Evolutionary conservation across 2,113 vertebrate species (phyloP), one percentile per base, ranked within the genome.

Genomic region (Gila orcuttii): DNA sequence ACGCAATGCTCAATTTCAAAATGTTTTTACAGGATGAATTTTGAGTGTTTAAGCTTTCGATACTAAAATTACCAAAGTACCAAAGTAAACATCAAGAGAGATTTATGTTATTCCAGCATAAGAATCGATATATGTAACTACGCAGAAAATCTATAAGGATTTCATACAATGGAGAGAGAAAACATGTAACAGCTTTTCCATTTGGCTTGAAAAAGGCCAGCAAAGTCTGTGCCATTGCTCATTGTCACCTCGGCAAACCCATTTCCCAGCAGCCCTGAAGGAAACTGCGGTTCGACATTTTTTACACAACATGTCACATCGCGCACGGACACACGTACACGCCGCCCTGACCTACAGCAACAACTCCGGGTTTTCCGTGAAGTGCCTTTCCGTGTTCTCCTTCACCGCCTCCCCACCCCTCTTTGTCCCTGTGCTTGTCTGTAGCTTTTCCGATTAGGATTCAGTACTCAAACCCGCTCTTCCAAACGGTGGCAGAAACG

Each of bases 391-490:
- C 57, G 28, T 47, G 83, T 83, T 86, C 69, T 50, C 52, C 76
- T 36, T 87, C 69, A n/a, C 25, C 15, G 77, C 76, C 45, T 57
- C 79, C 69, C 57, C 78, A 23, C 57, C 66, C 60, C 57, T 39
- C 80, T 89, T 89, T 89, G 86, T 90, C 86, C 64, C 17, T 83
- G 80, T 55, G 74, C 86, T 23, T 59, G 21, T 52, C 77, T 82
- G 73, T 84, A 74, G 68, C 77, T 77, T 39, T 64, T 60, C 17
- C 83, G 77, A 75, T 88, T 85, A 81, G 55, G 79, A 87, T 84
- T 82, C 82, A 79, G 84, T 81, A 57, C 71, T 88, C n/a, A 36
- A 83, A 87, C 28, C 85, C 4, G 60, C 81, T 89, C 33, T 47
- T 4, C 77, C 77, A n/a, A 60, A 33, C 4, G 55, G 52, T 60